Conservation (phyloP, 2,888 invertebrate species). For the Eledona agricola region DNA sequence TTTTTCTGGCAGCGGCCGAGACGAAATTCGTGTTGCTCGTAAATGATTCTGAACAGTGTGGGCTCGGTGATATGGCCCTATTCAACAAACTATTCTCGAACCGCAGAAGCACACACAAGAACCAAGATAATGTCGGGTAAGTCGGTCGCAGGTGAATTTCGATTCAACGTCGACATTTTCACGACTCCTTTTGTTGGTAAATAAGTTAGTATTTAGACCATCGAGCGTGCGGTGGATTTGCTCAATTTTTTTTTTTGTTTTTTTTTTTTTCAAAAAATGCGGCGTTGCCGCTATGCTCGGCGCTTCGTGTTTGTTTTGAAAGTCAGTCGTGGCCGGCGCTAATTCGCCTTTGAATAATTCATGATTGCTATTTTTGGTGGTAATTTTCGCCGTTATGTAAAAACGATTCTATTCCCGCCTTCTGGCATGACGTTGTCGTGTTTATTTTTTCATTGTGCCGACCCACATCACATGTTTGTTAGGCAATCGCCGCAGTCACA, state of each 20-base stretch:
- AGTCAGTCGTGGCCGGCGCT: no score
- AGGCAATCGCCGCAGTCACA: slow-evolving; percentile 30
- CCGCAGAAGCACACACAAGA: slow-evolving; percentile 64
- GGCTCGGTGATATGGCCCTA: slow-evolving; percentile 71
- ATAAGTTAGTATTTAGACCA: no score
- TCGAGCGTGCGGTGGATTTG: no score
- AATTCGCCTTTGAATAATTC: no score
- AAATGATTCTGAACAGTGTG: slow-evolving; percentile 42
- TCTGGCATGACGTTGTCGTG: slow-evolving; percentile 23
- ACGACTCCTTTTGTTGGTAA: no score
- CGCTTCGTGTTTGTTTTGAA: no score
- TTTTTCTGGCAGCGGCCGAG: slow-evolving; percentile 42
- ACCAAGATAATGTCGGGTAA: slow-evolving; percentile 65
- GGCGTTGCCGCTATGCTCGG: neutral
- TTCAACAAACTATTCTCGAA: slow-evolving; percentile 74
- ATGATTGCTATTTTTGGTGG: slow-evolving; percentile 1
- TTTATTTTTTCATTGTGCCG: slow-evolving; percentile 25
- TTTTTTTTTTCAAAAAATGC: neutral
- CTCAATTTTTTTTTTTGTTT: no score
- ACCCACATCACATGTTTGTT: slow-evolving; percentile 33
- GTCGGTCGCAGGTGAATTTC: no score
- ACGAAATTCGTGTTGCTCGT: slow-evolving; percentile 40
- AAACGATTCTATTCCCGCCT: slow-evolving; percentile 18
- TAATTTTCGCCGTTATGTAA: slow-evolving; percentile 7
- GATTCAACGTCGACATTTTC: no score